Base-by-base conservation (phyloP, 2,797 vertebrate genomes). In the Ctenopoma kingsleyae region DNA sequence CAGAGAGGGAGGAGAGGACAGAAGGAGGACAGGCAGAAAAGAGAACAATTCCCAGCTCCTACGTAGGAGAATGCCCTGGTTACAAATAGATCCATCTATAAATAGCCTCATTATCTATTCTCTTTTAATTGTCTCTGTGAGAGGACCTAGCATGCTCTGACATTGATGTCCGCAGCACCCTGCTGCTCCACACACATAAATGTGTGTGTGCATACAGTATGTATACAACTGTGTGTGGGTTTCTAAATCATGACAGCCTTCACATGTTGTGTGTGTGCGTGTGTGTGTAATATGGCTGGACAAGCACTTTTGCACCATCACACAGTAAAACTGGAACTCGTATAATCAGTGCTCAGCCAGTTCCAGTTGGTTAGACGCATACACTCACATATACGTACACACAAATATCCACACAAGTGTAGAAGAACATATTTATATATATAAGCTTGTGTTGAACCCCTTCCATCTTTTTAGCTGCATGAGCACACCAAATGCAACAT, bases 81-180 rank as follows among this genome's bases (percentile, higher is more conserved):
- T 93, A 80, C 82, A 91, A 93, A 92, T 92, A 93, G 81, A 92
- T 82, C 77, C 71, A 67, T 70, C 91, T 93, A 92, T 91, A 93
- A 93, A 92, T 92, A 94, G 82, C 71, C 82, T 92, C 88, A 93
- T 94, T 92, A 92, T 80, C 81, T 62, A 93, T 88, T 93, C 89
- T 67, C 85, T 92, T 90, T 93, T 91, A 93, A 93, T 90, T 91
- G 87, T 84, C 78, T 86, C 78, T 67, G 66, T 52, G 79, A 86
- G 77, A 87, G 79, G 65, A 79, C 77, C 77, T 70, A 78, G 80
- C 70, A 76, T 79, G 80, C 75, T 81, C 80, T 65, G 50, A 43
- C 75, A 91, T 79, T 90, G 90, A 91, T 88, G 86, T 82, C 65
- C 41, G 49, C 68, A 69, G 79, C 75, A 76, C 62, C 43, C 64